Evolutionary conservation across 2,797 vertebrate species (phyloP).

Genomic region (Manis javanica): DNA sequence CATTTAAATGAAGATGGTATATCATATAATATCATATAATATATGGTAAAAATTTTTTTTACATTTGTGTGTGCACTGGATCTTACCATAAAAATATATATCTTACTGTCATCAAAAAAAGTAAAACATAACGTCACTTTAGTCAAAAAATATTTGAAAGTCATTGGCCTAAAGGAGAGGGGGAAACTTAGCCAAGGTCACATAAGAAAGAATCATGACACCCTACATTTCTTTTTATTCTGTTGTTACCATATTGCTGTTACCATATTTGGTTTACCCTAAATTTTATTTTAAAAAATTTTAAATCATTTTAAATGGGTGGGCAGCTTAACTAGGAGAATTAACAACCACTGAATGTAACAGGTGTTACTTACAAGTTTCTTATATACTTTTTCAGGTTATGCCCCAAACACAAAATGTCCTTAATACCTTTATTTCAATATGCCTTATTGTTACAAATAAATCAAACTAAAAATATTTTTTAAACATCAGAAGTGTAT

Average conservation of each 20-base stretch:
- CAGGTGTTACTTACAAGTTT: background rate
- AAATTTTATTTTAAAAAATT: background rate
- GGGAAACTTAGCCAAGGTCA: background rate
- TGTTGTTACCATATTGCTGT: background rate
- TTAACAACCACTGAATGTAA: background rate
- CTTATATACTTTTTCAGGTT: background rate
- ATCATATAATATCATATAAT: too few species aligned
- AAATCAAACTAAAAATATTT: constrained; percentile 19
- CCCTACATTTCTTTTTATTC: background rate
- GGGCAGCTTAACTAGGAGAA: background rate
- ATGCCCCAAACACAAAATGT: background rate
- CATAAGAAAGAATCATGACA: background rate
- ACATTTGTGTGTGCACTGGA: background rate
- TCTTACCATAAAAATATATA: background rate
- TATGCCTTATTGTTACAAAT: background rate
- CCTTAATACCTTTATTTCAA: background rate
- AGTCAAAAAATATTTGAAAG: background rate
- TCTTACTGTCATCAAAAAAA: background rate
- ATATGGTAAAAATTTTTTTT: too few species aligned
- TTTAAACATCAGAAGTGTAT: background rate
- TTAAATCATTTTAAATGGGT: background rate
- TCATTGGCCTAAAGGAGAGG: background rate
- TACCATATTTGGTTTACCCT: background rate
- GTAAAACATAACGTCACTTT: background rate
- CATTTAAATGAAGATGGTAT: background rate